These are phyloP conservation scores for Nasonia vitripennis DNA, from an alignment of 1,140 invertebrate genomes.

Conservation along the genomic window DNA sequence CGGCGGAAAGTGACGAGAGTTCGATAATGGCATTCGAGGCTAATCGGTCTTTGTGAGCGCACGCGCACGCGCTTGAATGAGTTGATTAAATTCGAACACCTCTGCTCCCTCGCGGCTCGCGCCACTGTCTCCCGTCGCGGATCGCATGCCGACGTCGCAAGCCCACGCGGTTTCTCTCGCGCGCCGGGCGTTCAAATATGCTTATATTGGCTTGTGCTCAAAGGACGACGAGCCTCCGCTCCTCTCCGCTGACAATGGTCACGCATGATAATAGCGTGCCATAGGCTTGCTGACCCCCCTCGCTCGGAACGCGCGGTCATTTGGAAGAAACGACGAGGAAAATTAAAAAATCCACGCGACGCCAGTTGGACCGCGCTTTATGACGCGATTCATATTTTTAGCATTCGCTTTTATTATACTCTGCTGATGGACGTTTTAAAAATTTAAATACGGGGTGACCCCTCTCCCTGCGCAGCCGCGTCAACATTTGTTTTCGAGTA, in stretches of 20 bases:
- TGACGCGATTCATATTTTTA: too few species aligned
- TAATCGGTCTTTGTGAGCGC: conserved; percentile 47
- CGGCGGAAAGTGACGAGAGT: not conserved
- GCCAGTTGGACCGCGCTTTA: too few species aligned
- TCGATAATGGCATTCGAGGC: conserved; percentile 48
- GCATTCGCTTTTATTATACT: not conserved
- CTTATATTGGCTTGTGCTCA: conserved; percentile 44
- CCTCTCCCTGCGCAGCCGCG: not conserved
- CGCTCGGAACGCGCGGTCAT: conserved; percentile 6
- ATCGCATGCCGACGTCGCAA: not conserved
- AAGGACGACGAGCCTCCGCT: not conserved
- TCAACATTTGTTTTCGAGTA: conserved; percentile 41
- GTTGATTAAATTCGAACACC: conserved; percentile 51
- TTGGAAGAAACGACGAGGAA: conserved; percentile 27
- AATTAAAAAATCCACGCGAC: conserved; percentile 41
- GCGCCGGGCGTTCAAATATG: conserved; percentile 44
- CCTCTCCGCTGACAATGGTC: conserved; percentile 31
- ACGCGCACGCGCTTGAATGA: conserved; percentile 36
- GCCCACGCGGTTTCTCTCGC: not conserved
- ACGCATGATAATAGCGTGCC: conserved; percentile 45
- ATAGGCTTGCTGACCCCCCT: not conserved
- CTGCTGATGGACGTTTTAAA: conserved; percentile 25
- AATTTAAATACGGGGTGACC: not conserved
- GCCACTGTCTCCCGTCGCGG: not conserved
- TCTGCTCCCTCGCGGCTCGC: not conserved